Percentiles rank a stretch among this genome's conserved stretches.
phyloP scores from a whole-genome alignment of 2,888 invertebrate species.

The Drosophila limbata region DNA sequence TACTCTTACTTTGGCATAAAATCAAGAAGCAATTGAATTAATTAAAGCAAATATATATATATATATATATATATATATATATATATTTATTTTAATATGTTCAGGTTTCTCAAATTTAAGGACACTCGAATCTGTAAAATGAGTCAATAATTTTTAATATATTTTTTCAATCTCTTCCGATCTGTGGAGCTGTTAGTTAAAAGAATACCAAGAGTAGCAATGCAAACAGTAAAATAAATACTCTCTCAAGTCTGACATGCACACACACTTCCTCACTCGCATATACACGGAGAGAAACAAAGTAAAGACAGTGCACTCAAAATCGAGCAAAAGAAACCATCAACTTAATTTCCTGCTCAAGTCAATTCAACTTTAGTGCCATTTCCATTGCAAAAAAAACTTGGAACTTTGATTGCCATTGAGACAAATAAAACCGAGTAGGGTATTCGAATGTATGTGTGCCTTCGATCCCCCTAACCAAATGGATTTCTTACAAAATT shows the following conservation, averaged over 20 bases:
- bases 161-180: slow-evolving; percentile 45
- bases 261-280: neutral
- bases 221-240: slow-evolving; percentile 43
- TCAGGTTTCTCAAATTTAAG: slow-evolving; percentile 3
- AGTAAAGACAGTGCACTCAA: slow-evolving; percentile 38
- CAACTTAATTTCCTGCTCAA: slow-evolving; percentile 79
- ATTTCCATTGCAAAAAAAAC: slow-evolving; percentile 68
- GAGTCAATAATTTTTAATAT: slow-evolving; percentile 63
- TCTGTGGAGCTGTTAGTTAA: slow-evolving; percentile 43
- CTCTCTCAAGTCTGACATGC: slow-evolving; percentile 27
- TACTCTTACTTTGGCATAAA: neutral
- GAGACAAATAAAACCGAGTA: slow-evolving; percentile 58
- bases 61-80: slow-evolving; percentile 5
- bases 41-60: neutral
- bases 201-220: slow-evolving; percentile 25
- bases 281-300: slow-evolving; percentile 25
- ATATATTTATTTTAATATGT: slow-evolving; percentile 1
- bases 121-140: neutral
- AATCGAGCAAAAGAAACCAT: slow-evolving; percentile 54
- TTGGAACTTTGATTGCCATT: slow-evolving; percentile 76
- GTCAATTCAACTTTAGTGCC: slow-evolving; percentile 78
- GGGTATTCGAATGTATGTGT: neutral
- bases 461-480: neutral
- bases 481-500: slow-evolving; percentile 18
- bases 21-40: neutral